Evolutionary conservation across 2,888 invertebrate species (phyloP), one percentile per base, ranked within the genome.

Genomic region (Crocallis elinguaria): DNA sequence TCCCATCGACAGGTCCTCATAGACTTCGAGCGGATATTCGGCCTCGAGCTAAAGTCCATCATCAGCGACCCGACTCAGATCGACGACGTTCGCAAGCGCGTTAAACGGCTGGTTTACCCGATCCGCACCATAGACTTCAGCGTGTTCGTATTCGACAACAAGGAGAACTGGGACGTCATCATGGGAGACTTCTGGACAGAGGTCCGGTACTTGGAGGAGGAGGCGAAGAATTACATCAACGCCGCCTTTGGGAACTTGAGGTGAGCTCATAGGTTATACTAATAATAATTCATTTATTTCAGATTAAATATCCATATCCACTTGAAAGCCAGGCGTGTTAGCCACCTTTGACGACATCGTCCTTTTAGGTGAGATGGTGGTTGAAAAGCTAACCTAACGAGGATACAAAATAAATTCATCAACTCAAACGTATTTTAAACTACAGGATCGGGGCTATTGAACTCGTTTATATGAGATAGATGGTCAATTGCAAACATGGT

Each of bases 1-100:
- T 14, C 2, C 4, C 45, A 48, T 16, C 41, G 68, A 1, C 74
- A 95, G 95, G 94, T 96, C 0, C 92, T 97, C 2, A 94, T 96
- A 71, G 96, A 98, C 73, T 98, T 98, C 75, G 95, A 96, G 79
- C 97, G 97, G 65, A 95, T 98, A 54, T 98, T 98, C 77, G 97
- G 98, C 0, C 92, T 94, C 0, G 96, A 98, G 69, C 84, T 98
- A 1, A 97, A 97, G 73, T 95, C 97, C 0, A 96, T 98, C 23
- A 96, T 98, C 25, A 95, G 94, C 57, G 97, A 98, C 77, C 97
- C 97, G 0, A 94, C 96, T 7, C 95, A 96, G 70, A 96, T 98
- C 38, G 97, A 98, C 72, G 94, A 95, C 58, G 95, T 98, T 3
- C 93, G 97, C 12, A 95, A 96, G 60, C 94, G 96, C 53, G 96